These are phyloP conservation scores for Reticulitermes lucifugus DNA, from an alignment of 2,888 invertebrate species.

Conservation along the genomic window DNA sequence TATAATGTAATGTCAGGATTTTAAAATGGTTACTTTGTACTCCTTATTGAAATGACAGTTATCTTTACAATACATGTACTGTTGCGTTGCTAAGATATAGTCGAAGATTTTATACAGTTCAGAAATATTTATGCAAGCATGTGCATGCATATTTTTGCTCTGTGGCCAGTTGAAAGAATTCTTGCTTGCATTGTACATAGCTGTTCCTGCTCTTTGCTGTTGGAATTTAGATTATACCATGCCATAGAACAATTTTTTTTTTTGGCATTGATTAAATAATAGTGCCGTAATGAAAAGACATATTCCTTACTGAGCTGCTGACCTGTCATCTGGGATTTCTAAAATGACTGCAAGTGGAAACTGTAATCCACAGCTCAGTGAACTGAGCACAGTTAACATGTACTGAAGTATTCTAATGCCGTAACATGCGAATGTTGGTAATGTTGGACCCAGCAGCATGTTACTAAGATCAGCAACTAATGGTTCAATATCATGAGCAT, in stretches of 20 bases:
- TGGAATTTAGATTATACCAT: background rate
- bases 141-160: background rate
- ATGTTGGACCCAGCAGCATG: no score
- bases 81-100: background rate
- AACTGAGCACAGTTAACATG: no score
- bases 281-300: background rate
- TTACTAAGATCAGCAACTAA: no score
- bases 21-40: background rate
- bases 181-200: background rate
- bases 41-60: background rate
- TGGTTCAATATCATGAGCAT: no score
- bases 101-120: background rate
- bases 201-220: constrained; percentile 6
- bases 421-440: no score
- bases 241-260: background rate
- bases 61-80: background rate
- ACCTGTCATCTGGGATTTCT: background rate
- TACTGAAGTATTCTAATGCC: no score
- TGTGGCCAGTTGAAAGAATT: background rate
- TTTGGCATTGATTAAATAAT: background rate
- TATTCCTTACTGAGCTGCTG: background rate
- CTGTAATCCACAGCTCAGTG: no score
- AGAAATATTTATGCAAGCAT: background rate
- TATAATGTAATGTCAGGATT: constrained; percentile 2
- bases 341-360: background rate